Conservation (phyloP, 2,888 invertebrate genomes). For the Parnassius orleans region DNA sequence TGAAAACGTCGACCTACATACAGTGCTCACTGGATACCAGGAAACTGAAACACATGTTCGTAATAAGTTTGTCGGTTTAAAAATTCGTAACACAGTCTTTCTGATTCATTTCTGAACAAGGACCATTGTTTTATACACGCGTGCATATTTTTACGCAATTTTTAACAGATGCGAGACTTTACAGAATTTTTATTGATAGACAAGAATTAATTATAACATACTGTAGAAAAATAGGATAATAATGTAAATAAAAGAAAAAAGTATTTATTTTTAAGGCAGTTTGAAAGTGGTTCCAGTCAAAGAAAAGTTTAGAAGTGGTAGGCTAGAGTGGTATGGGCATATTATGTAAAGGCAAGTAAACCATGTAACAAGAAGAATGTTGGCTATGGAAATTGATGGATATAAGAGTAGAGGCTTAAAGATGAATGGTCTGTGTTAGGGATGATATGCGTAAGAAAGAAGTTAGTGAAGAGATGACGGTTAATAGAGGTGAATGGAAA, state of each 20-base stretch:
- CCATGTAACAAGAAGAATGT: too few relatives aligned
- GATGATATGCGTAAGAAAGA: too few relatives aligned
- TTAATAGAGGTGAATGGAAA: too few relatives aligned
- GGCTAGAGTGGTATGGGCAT: too few relatives aligned
- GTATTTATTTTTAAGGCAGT: background rate
- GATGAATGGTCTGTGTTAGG: too few relatives aligned
- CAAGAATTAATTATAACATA: background rate
- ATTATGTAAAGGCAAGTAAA: too few relatives aligned
- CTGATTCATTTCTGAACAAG: slow-evolving; percentile 8
- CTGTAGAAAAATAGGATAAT: background rate
- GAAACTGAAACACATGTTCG: slow-evolving; percentile 23
- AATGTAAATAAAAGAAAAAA: background rate
- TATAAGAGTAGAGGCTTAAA: too few relatives aligned
- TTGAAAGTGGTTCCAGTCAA: background rate
- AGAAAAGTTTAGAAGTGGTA: background rate
- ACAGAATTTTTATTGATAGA: background rate
- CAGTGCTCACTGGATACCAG: slow-evolving; percentile 2
- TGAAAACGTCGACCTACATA: slow-evolving; percentile 22
- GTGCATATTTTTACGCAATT: background rate
- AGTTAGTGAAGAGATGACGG: too few relatives aligned
- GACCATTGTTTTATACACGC: background rate
- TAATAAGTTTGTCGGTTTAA: slow-evolving; percentile 12
- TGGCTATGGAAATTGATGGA: too few relatives aligned
- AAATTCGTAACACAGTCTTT: slow-evolving; percentile 10
- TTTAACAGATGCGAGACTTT: background rate